Evolutionary conservation across 2,888 invertebrate genomes (phyloP), one percentile per base, ranked within the genome.

Genomic region (Lycaena phlaeas): DNA sequence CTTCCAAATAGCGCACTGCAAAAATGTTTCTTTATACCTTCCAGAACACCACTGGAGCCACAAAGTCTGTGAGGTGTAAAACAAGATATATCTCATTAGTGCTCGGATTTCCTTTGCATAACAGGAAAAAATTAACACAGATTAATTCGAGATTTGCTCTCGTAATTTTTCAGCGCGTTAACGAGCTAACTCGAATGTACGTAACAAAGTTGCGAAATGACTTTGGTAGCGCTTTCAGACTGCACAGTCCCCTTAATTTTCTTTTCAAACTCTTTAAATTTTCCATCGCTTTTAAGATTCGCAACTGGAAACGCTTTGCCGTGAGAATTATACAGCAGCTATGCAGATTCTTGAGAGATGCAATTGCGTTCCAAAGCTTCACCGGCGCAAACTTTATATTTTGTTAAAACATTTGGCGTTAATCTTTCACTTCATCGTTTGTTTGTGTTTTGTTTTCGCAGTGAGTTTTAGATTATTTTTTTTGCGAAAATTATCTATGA

Each of bases 191-290:
- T 76, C 63, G 54, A 54, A 59, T 58, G 59, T 51, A 54, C 63
- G 66, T 73, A 71, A 74, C 76, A 70, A 77, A 78, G 74, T 81
- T 77, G 67, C 56, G 72, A 72, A 66, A 57, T 61, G 60, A 61
- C 64, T 72, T 64, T 51, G 51, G 53, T 49, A 50, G 52, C 56
- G 60, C 69, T 70, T 65, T 66, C 56, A 60, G 56, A 60, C 58
- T 60, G 57, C 57, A 54, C 51, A 50, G 56, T 54, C 58, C 59
- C 61, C 69, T 73, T 76, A 75, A 78, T 75, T 77, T 79, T 71
- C 70, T 70, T 74, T 70, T 58, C 56, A 70, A 75, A 70, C 70
- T 76, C 66, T 73, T 74, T 70, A 70, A 78, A 75, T 68, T 71
- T 72, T 68, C 57, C 66, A 68, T 64, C 64, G 64, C 66, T 64